These are phyloP conservation scores for Papilio polytes DNA, from an alignment of 1,140 invertebrate species.

Conservation along the genomic window DNA sequence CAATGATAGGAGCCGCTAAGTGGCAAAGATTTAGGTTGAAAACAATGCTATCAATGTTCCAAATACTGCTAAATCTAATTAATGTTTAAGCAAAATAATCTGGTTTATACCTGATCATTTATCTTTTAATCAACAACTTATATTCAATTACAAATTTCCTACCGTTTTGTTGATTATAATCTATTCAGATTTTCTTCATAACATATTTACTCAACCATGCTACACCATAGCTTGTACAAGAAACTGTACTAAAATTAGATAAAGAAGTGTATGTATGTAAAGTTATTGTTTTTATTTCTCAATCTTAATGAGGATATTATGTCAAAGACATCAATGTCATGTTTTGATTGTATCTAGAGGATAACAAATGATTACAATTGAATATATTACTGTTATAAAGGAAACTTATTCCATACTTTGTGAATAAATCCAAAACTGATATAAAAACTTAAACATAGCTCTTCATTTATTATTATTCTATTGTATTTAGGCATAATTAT, in stretches of 20 bases:
- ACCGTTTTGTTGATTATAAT: background rate
- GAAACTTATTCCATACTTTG: background rate
- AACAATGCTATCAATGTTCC: background rate
- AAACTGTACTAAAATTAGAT: background rate
- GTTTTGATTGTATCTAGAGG: background rate
- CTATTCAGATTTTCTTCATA: too few species aligned
- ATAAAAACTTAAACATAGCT: too few species aligned
- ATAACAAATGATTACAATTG: background rate
- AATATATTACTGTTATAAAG: background rate
- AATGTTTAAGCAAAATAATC: background rate
- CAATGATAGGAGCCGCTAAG: conserved; percentile 12
- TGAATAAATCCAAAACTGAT: background rate
- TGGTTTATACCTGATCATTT: background rate
- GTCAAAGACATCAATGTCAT: background rate
- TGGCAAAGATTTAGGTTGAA: background rate
- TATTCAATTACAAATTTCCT: background rate
- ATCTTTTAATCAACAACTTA: background rate
- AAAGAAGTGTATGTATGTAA: background rate
- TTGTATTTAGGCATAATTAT: too few species aligned
- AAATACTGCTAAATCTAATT: conserved; percentile 1
- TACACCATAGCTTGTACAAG: too few species aligned
- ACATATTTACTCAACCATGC: too few species aligned
- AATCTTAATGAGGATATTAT: background rate
- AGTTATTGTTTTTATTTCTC: too few species aligned
- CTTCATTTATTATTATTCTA: too few species aligned